A percentile compares a stretch with the other conserved stretches of the same genome.
These are phyloP conservation scores for Chaetops frenatus DNA, from an alignment of 2,113 vertebrate genomes.

Conservation along the genomic window DNA sequence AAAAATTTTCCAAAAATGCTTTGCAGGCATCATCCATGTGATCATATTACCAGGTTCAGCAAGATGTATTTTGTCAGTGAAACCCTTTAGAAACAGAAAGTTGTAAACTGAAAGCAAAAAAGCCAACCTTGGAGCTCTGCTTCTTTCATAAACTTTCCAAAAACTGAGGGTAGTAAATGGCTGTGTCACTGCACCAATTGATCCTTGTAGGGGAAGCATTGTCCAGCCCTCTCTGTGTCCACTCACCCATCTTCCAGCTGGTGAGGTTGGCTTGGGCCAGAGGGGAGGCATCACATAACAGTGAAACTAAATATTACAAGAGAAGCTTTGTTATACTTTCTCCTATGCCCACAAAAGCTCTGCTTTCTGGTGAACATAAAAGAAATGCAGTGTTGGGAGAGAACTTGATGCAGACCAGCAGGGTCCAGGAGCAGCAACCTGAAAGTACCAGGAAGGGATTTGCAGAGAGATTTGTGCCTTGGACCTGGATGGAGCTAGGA, in stretches of 20 bases:
- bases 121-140: background rate
- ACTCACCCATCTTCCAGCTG: background rate
- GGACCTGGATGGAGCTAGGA: background rate
- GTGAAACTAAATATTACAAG: background rate
- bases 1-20: background rate
- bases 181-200: background rate
- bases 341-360: background rate
- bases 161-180: background rate
- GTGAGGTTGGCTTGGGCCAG: background rate
- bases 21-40: background rate
- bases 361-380: background rate
- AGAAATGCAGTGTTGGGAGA: background rate
- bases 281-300: background rate
- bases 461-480: background rate
- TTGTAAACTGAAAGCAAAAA: background rate
- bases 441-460: background rate
- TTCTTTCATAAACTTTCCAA: background rate
- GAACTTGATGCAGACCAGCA: background rate
- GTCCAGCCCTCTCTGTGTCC: background rate
- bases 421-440: background rate
- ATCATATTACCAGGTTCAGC: background rate
- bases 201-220: background rate
- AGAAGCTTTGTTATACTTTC: background rate
- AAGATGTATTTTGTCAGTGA: background rate
- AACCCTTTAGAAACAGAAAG: background rate